A percentile compares a stretch with the other conserved stretches of the same genome.
Evolutionary conservation across 2,888 invertebrate species (phyloP).

Genomic region (Disparrhopalites patrizii): DNA sequence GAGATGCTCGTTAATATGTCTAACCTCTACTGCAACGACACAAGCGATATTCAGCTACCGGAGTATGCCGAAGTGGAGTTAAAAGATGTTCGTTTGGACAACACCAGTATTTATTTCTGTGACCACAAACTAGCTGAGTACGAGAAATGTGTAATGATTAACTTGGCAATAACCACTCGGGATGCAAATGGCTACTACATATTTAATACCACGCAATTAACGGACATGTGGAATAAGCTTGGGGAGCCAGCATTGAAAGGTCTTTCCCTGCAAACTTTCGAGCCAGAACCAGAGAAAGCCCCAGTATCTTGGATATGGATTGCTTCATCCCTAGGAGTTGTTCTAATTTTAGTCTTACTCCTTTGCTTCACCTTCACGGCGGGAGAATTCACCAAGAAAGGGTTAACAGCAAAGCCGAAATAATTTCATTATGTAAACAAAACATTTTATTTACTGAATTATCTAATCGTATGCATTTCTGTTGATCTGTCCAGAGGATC

Average conservation of each 20-base stretch:
- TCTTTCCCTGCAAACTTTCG: not conserved
- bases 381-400: not conserved
- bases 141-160: slow-evolving; percentile 7
- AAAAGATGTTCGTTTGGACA: slow-evolving; percentile 15
- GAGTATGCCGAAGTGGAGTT: not conserved
- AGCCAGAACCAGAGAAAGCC: not conserved
- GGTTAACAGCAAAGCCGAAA: too few relatives aligned
- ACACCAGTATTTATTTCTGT: slow-evolving; percentile 13
- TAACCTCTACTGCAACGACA: not conserved
- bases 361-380: not conserved
- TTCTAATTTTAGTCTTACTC: not conserved
- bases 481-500: too few relatives aligned
- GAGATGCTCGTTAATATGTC: not conserved
- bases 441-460: too few relatives aligned
- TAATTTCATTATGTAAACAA: too few relatives aligned
- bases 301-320: slow-evolving; percentile 20
- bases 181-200: not conserved
- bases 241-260: not conserved
- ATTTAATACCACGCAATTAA: not conserved
- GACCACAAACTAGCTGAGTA: not conserved
- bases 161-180: slow-evolving; percentile 16
- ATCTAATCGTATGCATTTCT: too few relatives aligned
- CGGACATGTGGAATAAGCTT: slow-evolving; percentile 9
- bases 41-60: not conserved
- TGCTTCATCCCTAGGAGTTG: slow-evolving; percentile 10